Percentiles rank a stretch among this genome's conserved stretches.
phyloP scores from a whole-genome alignment of 2,888 invertebrate genomes.

The Tachystola acroxantha region DNA sequence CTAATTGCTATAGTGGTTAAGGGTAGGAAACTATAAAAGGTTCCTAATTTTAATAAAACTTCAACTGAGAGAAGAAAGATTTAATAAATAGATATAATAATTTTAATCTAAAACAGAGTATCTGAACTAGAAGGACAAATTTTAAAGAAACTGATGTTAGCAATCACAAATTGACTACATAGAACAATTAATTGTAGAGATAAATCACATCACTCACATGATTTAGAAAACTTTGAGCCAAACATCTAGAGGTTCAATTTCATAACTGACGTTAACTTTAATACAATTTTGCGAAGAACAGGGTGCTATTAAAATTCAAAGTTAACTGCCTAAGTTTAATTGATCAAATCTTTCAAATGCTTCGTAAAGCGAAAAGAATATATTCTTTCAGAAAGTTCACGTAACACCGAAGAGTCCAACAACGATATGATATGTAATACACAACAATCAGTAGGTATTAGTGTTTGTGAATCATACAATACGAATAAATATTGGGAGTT shows the following conservation, averaged over 20 bases:
- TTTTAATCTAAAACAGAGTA: constrained; percentile 69
- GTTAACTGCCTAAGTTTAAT: constrained; percentile 24
- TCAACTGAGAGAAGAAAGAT: constrained; percentile 69
- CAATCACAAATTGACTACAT: constrained; percentile 58
- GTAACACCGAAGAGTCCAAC: not conserved
- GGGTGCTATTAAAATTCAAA: constrained; percentile 53
- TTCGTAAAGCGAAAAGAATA: not conserved
- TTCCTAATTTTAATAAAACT: no score
- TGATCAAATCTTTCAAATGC: constrained; percentile 13
- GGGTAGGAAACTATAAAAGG: not conserved
- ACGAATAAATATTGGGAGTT: not conserved
- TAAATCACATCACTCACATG: constrained; percentile 28
- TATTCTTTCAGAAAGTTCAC: not conserved
- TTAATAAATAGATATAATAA: constrained; percentile 75
- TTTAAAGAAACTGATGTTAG: constrained; percentile 49
- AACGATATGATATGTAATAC: constrained; percentile 41
- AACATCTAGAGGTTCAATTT: constrained; percentile 25
- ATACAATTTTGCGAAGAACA: constrained; percentile 30
- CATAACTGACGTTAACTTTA: not conserved
- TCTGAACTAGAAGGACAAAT: constrained; percentile 59
- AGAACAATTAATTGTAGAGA: constrained; percentile 42
- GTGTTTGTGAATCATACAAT: constrained; percentile 2
- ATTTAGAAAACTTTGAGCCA: constrained; percentile 27
- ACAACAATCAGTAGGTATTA: constrained; percentile 27
- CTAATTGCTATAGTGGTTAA: not conserved